Evolutionary conservation across 2,888 invertebrate genomes (phyloP).

Genomic region (Sarcophaga subvicina): DNA sequence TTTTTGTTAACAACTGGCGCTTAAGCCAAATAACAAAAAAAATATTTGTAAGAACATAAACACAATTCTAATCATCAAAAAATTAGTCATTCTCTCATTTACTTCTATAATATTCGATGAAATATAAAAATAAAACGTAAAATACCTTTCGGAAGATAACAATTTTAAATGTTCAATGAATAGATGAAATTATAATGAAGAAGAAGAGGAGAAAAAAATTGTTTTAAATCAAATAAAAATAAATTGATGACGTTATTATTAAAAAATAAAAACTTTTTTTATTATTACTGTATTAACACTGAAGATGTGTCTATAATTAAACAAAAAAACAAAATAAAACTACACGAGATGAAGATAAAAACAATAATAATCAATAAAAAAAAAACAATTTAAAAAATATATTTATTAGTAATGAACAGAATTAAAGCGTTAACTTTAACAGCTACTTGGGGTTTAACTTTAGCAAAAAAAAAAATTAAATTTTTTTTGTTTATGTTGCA

Average conservation of each 20-base stretch:
- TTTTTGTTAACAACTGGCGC: slow-evolving; percentile 44
- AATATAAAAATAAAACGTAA: slow-evolving; percentile 44
- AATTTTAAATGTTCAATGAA: neutral
- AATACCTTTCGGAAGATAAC: slow-evolving; percentile 18
- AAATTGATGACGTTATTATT: slow-evolving; percentile 69
- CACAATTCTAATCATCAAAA: slow-evolving; percentile 26
- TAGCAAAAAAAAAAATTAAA: neutral
- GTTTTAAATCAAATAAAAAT: slow-evolving; percentile 66
- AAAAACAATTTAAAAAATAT: neutral
- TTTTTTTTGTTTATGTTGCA: neutral
- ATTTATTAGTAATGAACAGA: slow-evolving; percentile 36
- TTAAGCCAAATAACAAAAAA: slow-evolving; percentile 17
- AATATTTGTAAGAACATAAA: too few relatives aligned
- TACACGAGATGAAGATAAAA: slow-evolving; percentile 11
- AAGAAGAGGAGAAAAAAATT: slow-evolving; percentile 30
- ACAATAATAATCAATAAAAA: neutral
- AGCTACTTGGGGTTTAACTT: slow-evolving; percentile 30
- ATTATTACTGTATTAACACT: neutral
- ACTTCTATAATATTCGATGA: neutral
- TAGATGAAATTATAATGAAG: neutral
- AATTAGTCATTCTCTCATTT: slow-evolving; percentile 53
- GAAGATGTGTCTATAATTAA: slow-evolving; percentile 54
- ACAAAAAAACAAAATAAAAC: slow-evolving; percentile 17
- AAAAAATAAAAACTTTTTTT: slow-evolving; percentile 16
- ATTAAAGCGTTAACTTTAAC: slow-evolving; percentile 61